Percentiles rank a stretch among this genome's conserved stretches.
These are phyloP conservation scores for Rutilus rutilus DNA, from an alignment of 2,113 vertebrate species.

Conservation along the genomic window DNA sequence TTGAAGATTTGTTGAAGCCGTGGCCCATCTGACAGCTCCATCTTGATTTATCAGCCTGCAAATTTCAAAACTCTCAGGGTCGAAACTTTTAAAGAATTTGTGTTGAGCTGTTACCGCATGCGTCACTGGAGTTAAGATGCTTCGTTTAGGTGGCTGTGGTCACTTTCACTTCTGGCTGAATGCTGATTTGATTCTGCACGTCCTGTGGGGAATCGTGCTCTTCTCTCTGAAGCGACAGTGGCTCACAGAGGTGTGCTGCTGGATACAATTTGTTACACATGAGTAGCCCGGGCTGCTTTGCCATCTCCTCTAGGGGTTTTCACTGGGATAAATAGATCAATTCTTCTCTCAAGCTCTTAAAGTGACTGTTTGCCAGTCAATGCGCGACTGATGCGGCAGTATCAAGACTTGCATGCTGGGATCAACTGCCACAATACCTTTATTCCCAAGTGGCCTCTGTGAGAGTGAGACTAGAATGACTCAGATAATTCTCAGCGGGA, in stretches of 20 bases:
- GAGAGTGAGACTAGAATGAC: neutral
- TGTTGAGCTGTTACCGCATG: neutral
- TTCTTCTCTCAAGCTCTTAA: conserved; percentile 31
- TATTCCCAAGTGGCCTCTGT: neutral
- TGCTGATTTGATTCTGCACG: neutral
- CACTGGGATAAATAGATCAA: conserved; percentile 33
- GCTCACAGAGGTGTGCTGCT: conserved; percentile 9
- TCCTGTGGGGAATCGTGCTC: conserved; percentile 18
- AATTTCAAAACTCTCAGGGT: neutral
- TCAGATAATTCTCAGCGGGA: neutral
- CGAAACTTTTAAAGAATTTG: neutral
- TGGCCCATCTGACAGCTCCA: neutral
- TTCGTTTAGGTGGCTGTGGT: conserved; percentile 10
- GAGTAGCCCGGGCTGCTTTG: conserved; percentile 5
- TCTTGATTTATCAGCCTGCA: neutral
- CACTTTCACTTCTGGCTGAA: conserved; percentile 20
- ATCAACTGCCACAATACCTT: conserved; percentile 20
- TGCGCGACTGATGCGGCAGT: neutral
- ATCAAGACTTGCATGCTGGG: conserved; percentile 27
- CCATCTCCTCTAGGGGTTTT: conserved; percentile 22
- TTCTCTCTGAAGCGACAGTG: neutral
- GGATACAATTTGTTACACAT: conserved; percentile 29
- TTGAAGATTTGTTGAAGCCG: neutral
- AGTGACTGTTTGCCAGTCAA: conserved; percentile 47
- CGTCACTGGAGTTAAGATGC: neutral